Evolutionary conservation across 2,888 invertebrate species (phyloP).

Genomic region (Apocheima hispidaria): DNA sequence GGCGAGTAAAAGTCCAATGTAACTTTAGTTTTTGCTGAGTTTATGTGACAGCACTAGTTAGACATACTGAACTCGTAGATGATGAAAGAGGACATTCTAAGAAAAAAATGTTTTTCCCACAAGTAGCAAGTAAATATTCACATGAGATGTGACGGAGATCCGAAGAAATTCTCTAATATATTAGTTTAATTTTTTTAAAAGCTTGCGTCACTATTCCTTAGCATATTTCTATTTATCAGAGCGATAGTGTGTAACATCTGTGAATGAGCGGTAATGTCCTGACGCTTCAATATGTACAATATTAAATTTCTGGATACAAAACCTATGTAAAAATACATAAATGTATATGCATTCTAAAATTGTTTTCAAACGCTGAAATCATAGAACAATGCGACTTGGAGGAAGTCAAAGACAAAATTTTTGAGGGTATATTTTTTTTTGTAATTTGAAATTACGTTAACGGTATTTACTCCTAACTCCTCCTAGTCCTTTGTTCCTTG

Average conservation of each 20-base stretch:
- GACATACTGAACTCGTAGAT: too few species aligned
- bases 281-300: conserved; percentile 41
- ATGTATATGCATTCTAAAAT: not conserved
- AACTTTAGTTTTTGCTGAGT: too few species aligned
- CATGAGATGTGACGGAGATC: conserved; percentile 25
- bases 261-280: conserved; percentile 45
- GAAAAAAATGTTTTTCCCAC: conserved; percentile 5
- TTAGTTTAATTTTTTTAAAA: conserved; percentile 45
- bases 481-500: too few species aligned
- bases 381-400: too few species aligned
- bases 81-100: too few species aligned
- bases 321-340: not conserved
- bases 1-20: too few species aligned
- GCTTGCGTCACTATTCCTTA: conserved; percentile 60
- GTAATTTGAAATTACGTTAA: too few species aligned
- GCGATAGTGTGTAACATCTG: conserved; percentile 50
- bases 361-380: not conserved
- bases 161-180: conserved; percentile 42
- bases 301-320: conserved; percentile 9
- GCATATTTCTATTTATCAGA: conserved; percentile 56
- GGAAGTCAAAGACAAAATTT: too few species aligned
- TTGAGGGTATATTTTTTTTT: too few species aligned
- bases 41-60: too few species aligned
- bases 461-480: too few species aligned
- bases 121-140: conserved; percentile 10